Evolutionary conservation across 2,888 invertebrate species (phyloP), one percentile per base, ranked within the genome.

Genomic region (Xylophagus ater): DNA sequence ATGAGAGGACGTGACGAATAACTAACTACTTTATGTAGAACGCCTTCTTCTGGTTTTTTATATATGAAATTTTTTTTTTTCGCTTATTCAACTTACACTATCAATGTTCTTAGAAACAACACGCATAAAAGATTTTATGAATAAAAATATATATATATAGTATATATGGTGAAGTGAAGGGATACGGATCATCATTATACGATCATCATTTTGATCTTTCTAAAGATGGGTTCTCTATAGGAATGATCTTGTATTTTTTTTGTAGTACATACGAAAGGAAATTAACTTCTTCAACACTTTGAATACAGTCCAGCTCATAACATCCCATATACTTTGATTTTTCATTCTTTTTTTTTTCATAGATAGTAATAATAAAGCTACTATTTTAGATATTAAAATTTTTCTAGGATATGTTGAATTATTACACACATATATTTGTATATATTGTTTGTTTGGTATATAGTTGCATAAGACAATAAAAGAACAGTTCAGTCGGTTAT

Each of bases 1-100:
- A 42, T 37, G 42, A 38, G 38, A 38, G 42, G 42, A 42, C 42
- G 42, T 42, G 42, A 42, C 42, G 42, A 42, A 42, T 42, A 42
- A 38, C 38, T 35, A 38, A 42, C 42, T 42, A 41, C 36, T 41
- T 37, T 41, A 41, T 42, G 38, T 35, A 38, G 34, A 42, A 42
- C 42, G 38, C 38, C 38, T 42, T 42, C 34, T 34, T 18, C 24
- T 36, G 36, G 31, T 34, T 31, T 30, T 33, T 14, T 14, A 17
- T 18, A 9, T 17, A 23, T 13, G 17, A 4, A 10, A 14, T 20
- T 19, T 19, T 26, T 35, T 20, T 35, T 34, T 15, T 14, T 25
- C 15, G 33, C 4, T 17, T 33, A 10, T 17, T 32, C 13, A n/a
- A 12, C 13, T n/a, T 20, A 9, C 8, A 15, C 20, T 35, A 31